Conservation (phyloP, 64 coral and sea anemone species). For the Montipora sp. region DNA sequence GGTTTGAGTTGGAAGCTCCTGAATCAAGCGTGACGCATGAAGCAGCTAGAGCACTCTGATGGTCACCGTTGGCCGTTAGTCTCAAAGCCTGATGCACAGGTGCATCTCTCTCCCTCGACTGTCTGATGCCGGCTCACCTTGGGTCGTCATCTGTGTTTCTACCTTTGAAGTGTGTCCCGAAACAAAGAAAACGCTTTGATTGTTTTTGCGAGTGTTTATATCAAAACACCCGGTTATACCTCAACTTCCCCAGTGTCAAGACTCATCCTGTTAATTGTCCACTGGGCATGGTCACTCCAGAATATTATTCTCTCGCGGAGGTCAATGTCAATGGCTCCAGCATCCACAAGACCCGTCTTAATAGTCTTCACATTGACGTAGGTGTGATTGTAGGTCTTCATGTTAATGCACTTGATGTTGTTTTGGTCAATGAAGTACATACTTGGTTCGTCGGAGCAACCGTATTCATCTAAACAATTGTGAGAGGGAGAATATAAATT, state of each 20-base stretch:
- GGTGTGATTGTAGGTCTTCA: constrained; percentile 8
- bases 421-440: constrained; percentile 9
- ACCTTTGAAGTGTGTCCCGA: no score
- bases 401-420: constrained; percentile 50
- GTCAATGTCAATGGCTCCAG: constrained; percentile 39
- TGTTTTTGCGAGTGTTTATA: no score
- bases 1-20: no score
- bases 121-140: no score
- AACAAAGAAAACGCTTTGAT: no score
- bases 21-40: no score
- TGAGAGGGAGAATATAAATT: no score
- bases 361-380: background rate
- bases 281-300: constrained; percentile 54
- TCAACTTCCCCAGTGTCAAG: constrained; percentile 28
- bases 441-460: constrained; percentile 14
- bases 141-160: no score
- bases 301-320: constrained; percentile 14
- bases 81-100: no score
- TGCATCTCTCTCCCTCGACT: no score
- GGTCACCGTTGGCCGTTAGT: no score
- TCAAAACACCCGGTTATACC: background rate
- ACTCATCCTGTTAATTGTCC: constrained; percentile 50
- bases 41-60: no score
- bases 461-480: background rate
- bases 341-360: background rate